Conservation (phyloP, 2,113 vertebrate genomes). For the Chaetops frenatus region DNA sequence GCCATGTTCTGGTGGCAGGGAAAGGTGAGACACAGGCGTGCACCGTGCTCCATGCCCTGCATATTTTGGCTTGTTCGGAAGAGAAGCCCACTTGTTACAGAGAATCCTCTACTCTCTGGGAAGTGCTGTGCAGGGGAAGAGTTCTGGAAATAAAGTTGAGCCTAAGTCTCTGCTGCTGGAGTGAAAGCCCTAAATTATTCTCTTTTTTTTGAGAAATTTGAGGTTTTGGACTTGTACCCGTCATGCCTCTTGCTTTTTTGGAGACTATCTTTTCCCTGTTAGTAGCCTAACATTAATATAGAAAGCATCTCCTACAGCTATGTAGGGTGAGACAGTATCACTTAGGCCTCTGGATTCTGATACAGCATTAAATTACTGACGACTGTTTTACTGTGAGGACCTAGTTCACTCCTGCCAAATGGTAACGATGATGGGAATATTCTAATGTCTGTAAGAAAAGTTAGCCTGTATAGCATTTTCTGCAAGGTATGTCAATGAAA, state of each 20-base stretch:
- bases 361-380: background rate
- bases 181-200: background rate
- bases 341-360: background rate
- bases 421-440: background rate
- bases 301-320: background rate
- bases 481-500: background rate
- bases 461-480: background rate
- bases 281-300: background rate
- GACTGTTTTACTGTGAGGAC: background rate
- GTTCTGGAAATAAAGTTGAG: background rate
- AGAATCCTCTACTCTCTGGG: background rate
- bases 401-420: background rate
- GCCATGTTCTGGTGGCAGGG: background rate
- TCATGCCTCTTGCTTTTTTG: background rate
- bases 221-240: background rate
- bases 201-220: background rate
- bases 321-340: background rate
- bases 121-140: background rate
- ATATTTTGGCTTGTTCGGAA: rapidly evolving
- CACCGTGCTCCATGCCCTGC: background rate
- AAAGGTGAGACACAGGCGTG: rapidly evolving
- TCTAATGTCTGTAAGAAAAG: background rate
- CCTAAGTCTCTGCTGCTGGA: background rate
- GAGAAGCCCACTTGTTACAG: background rate
- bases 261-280: background rate